Evolutionary conservation across 2,797 vertebrate species (phyloP).

Genomic region (Anableps anableps): DNA sequence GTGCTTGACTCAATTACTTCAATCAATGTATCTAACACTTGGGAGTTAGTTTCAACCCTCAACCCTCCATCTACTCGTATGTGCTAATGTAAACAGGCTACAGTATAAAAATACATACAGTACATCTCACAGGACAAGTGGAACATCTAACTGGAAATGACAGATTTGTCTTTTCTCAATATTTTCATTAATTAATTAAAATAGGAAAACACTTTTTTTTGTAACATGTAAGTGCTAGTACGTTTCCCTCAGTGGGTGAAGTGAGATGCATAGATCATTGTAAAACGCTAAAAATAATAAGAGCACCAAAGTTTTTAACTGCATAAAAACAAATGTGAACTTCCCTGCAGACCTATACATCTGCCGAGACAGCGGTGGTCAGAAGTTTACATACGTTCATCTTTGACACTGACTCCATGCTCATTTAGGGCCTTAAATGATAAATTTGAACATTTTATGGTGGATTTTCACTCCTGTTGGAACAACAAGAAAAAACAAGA

Average conservation of each 20-base stretch:
- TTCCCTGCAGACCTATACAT: neutral
- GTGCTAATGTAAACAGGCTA: constrained; percentile 14
- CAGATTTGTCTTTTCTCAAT: neutral
- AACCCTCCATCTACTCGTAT: neutral
- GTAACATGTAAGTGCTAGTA: constrained; percentile 41
- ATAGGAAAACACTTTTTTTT: constrained; percentile 35
- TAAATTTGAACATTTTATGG: neutral
- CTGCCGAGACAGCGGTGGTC: neutral
- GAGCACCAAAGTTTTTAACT: constrained; percentile 34
- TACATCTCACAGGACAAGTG: neutral
- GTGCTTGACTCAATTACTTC: neutral
- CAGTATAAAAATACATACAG: neutral
- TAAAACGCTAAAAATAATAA: constrained; percentile 14
- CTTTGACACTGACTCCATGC: neutral
- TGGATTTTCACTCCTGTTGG: too few species aligned
- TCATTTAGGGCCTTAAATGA: neutral
- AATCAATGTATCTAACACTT: constrained; percentile 11
- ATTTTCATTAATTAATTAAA: neutral
- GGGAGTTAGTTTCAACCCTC: neutral
- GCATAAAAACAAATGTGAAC: constrained; percentile 13
- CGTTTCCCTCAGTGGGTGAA: neutral
- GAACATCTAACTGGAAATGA: neutral
- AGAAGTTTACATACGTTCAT: neutral
- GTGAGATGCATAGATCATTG: constrained; percentile 41
- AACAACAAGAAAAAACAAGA: too few species aligned